Conservation (phyloP, 92 coral and sea anemone genomes). For the Porites rus region DNA sequence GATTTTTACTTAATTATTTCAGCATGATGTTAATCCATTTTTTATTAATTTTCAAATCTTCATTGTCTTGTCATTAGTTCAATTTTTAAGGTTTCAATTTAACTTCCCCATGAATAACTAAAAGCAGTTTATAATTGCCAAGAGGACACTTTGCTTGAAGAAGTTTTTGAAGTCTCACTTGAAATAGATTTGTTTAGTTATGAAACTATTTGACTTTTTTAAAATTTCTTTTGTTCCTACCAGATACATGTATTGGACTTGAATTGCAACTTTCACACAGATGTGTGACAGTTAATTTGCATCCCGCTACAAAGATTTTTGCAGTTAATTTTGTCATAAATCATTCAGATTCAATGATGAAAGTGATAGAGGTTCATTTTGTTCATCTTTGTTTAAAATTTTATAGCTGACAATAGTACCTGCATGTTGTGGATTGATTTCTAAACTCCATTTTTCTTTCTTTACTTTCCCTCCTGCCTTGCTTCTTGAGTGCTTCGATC, state of each 20-base stretch:
- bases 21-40: background rate
- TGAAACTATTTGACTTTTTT: background rate
- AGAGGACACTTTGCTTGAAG: background rate
- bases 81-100: background rate
- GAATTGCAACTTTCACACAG: conserved; percentile 23
- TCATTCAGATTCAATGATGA: conserved; percentile 5
- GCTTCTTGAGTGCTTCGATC: background rate
- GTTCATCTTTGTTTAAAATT: background rate
- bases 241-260: background rate
- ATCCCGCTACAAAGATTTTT: background rate
- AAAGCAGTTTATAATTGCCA: background rate
- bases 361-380: conserved; percentile 8
- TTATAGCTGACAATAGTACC: background rate
- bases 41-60: background rate
- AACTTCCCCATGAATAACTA: background rate
- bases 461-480: background rate
- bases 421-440: background rate
- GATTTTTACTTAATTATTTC: background rate
- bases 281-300: conserved; percentile 24
- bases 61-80: background rate
- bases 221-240: background rate
- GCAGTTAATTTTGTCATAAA: background rate
- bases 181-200: background rate
- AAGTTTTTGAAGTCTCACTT: background rate
- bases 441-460: background rate